Evolutionary conservation across 2,888 invertebrate genomes (phyloP).

Genomic region (Meta bourneti): DNA sequence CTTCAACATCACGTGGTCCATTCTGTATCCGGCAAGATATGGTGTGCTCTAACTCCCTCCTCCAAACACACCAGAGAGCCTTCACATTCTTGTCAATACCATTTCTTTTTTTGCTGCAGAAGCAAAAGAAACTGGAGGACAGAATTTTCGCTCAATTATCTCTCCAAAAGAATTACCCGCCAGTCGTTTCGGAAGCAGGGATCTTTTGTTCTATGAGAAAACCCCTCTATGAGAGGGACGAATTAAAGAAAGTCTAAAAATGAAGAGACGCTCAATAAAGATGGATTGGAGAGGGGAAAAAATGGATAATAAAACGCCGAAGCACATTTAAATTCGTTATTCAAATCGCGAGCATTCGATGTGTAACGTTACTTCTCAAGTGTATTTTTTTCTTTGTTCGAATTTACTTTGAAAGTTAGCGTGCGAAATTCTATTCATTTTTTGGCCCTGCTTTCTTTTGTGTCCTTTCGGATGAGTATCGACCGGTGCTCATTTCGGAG

Average conservation of each 20-base stretch:
- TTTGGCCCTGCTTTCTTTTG: background rate
- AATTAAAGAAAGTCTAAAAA: background rate
- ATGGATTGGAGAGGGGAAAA: background rate
- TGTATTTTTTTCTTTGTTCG: background rate
- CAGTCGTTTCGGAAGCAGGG: slow-evolving; percentile 2
- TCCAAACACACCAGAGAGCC: background rate
- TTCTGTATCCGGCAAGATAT: background rate
- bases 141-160: slow-evolving; percentile 25
- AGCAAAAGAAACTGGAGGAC: slow-evolving; percentile 12
- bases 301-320: slow-evolving; percentile 2
- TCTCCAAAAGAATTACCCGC: slow-evolving; percentile 6
- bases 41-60: background rate
- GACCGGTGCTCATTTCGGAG: background rate
- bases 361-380: background rate
- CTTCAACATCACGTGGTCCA: background rate
- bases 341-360: slow-evolving; percentile 18
- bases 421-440: background rate
- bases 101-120: background rate
- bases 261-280: background rate
- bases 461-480: background rate
- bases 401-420: background rate
- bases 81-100: slow-evolving; percentile 19
- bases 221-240: background rate
- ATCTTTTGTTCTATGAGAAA: slow-evolving; percentile 7
- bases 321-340: slow-evolving; percentile 46